Evolutionary conservation across 2,113 vertebrate genomes (phyloP).

Genomic region (Ibidorhyncha struthersii): DNA sequence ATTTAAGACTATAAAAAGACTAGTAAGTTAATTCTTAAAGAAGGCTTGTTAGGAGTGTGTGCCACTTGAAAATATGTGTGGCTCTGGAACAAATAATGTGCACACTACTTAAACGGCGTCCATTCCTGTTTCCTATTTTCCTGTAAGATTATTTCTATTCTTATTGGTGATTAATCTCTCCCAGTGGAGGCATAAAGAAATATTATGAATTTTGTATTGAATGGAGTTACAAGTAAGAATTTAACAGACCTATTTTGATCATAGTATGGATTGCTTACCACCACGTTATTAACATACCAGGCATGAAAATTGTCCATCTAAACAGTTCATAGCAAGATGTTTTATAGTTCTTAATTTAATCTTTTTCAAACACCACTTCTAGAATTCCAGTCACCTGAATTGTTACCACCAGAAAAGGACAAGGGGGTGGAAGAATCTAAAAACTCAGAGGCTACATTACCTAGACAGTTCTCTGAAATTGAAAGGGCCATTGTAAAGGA

Average conservation of each 20-base stretch:
- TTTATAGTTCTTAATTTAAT: neutral
- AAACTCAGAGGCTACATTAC: neutral
- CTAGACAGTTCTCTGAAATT: neutral
- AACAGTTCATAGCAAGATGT: neutral
- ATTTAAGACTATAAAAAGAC: neutral
- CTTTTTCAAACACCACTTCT: neutral
- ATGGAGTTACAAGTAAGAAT: neutral
- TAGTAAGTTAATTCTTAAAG: neutral
- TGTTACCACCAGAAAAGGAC: neutral
- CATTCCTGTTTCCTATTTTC: neutral
- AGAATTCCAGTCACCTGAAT: slow-evolving; percentile 34
- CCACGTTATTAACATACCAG: neutral
- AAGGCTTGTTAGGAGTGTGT: neutral
- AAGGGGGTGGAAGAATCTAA: neutral
- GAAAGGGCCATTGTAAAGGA: neutral
- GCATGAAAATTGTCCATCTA: neutral
- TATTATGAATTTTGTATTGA: neutral
- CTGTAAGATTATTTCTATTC: neutral
- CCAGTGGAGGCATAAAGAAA: neutral
- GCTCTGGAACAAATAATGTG: neutral
- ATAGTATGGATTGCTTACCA: neutral
- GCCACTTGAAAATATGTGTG: neutral
- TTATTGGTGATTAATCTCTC: neutral
- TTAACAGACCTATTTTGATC: neutral
- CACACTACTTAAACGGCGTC: neutral